Percentiles rank a stretch among this genome's conserved stretches.
Conservation (phyloP, 2,888 invertebrate genomes). For the Agrilus cyanescens region DNA sequence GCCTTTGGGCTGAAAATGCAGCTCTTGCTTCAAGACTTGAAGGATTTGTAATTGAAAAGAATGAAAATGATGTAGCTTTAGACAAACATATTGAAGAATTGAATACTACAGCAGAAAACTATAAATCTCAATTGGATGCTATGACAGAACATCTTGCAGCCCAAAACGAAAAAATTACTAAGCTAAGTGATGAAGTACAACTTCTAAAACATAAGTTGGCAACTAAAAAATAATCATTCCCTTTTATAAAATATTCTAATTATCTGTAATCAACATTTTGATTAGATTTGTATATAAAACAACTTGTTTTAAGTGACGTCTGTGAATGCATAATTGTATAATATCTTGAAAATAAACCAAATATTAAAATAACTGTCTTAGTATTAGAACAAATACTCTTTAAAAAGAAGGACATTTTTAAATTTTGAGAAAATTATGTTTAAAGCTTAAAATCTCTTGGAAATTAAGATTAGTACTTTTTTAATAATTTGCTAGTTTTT, state of each 20-base stretch:
- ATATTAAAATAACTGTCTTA: too few relatives aligned
- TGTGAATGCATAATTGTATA: too few relatives aligned
- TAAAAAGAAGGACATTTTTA: too few relatives aligned
- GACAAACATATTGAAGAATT: conserved; percentile 54
- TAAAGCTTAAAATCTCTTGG: too few relatives aligned
- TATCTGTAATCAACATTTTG: too few relatives aligned
- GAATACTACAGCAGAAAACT: conserved; percentile 49
- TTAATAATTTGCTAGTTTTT: too few relatives aligned
- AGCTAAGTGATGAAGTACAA: conserved; percentile 69
- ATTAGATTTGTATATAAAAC: too few relatives aligned
- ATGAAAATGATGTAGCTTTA: conserved; percentile 41
- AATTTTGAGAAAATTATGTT: too few relatives aligned
- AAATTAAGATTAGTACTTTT: too few relatives aligned
- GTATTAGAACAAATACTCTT: too few relatives aligned
- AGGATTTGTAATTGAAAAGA: conserved; percentile 37
- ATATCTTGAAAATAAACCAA: too few relatives aligned
- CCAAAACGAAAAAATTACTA: conserved; percentile 74
- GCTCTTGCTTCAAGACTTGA: conserved; percentile 39
- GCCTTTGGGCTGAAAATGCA: conserved; percentile 30
- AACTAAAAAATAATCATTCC: conserved; percentile 20
- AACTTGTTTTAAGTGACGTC: too few relatives aligned
- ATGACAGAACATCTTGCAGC: conserved; percentile 69
- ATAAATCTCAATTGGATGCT: conserved; percentile 58
- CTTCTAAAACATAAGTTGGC: conserved; percentile 46
- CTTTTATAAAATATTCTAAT: background rate